Evolutionary conservation across 2,888 invertebrate genomes (phyloP), one percentile per base, ranked within the genome.

Genomic region (Stenodera caucasica): DNA sequence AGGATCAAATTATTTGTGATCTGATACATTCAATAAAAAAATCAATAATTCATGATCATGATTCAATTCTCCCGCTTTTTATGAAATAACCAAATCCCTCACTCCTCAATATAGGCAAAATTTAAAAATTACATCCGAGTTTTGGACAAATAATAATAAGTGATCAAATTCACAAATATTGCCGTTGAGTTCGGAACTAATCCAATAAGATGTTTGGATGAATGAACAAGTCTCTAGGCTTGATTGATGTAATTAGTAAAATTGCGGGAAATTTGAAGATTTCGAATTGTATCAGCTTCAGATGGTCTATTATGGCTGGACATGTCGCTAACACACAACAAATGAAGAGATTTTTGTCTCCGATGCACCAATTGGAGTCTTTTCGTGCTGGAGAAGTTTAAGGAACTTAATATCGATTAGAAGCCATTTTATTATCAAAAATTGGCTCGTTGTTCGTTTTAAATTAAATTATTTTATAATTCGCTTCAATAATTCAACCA

Each of bases 361-460:
- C 33, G 35, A 23, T 54, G 37, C 45, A 49, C 53, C 33, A 53
- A 45, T 50, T 37, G 35, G 29, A 21, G 53, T 30, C 15, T 15
- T 60, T 50, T 26, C 45, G 37, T 57, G 32, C 15, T 18, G 23
- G 18, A 56, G 35, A 21, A 56, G 50, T 26, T 45, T 53, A 61
- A 61, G 61, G 61, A 61, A 61, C 61, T 61, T 57, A 61, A 61
- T 45, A 40, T 60, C 55, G 59, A 55, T 55, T 60, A 60, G 57
- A 52, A 63, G 63, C 63, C 63, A 58, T 52, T 51, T 55, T 55
- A 57, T 55, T 60, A 59, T 57, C 55, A 53, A 32, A 45, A 45
- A 52, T 60, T 52, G 64, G 65, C 65, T 65, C 65, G 65, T 65
- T 65, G 65, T 65, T 58, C 61, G 54, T 54, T 61, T 56, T 30